These are phyloP conservation scores for Pica pica DNA, from an alignment of 2,113 vertebrate genomes.

Conservation along the genomic window DNA sequence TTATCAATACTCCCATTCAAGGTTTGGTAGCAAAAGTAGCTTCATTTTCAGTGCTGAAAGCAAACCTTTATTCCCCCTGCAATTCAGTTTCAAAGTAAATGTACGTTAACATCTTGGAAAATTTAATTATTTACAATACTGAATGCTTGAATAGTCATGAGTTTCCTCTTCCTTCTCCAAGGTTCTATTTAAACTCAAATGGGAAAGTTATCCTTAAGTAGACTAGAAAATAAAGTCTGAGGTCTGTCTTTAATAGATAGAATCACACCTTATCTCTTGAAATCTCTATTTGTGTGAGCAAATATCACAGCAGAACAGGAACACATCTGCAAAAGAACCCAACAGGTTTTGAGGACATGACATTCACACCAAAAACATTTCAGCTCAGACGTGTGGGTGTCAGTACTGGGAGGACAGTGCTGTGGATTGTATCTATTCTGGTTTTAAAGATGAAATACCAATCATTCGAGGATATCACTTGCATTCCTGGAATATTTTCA, in stretches of 20 bases:
- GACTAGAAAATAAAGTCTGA: not conserved
- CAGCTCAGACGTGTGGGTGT: not conserved
- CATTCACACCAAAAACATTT: not conserved
- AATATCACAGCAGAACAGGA: not conserved
- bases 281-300: not conserved
- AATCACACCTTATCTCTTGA: not conserved
- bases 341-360: not conserved
- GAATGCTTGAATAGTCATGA: not conserved
- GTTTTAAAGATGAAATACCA: not conserved
- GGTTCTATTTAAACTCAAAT: not conserved
- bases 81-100: not conserved
- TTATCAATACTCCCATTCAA: not conserved
- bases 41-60: slow-evolving; percentile 4
- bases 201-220: not conserved
- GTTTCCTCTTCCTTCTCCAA: not conserved
- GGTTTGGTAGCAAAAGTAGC: not conserved
- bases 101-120: not conserved
- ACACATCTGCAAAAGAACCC: not conserved
- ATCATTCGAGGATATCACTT: not conserved
- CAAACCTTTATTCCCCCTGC: not conserved
- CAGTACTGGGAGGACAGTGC: not conserved
- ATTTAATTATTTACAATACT: slow-evolving; percentile 20
- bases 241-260: not conserved
- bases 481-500: not conserved
- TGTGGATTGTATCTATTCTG: not conserved